Evolutionary conservation across 2,113 vertebrate genomes (phyloP).

Genomic region (human (Homo sapiens)): DNA sequence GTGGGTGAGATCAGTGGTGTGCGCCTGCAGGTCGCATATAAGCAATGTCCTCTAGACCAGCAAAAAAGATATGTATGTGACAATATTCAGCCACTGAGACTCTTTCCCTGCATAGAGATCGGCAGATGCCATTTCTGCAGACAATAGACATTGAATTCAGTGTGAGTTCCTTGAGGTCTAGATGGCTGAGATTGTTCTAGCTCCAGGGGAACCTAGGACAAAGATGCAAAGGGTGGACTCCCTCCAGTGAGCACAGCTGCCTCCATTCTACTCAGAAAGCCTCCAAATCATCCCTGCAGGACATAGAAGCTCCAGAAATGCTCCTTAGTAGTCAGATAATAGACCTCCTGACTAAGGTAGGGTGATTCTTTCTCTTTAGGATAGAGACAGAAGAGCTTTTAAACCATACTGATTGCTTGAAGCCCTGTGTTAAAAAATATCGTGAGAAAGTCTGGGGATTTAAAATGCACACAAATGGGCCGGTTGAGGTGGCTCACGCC

Average conservation of each 20-base stretch:
- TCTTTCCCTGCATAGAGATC: background rate
- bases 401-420: background rate
- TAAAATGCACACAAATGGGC: background rate
- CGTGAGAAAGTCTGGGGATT: background rate
- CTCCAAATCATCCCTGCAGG: background rate
- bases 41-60: background rate
- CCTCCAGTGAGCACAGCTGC: background rate
- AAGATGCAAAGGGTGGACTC: background rate
- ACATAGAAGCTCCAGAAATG: background rate
- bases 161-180: background rate
- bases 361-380: background rate
- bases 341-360: background rate
- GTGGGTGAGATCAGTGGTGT: too few species aligned
- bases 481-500: too few species aligned
- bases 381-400: background rate
- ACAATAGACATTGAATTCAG: background rate
- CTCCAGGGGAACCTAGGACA: background rate
- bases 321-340: too few species aligned
- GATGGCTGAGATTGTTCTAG: background rate
- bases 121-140: background rate
- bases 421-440: background rate
- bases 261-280: background rate
- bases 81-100: background rate
- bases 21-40: accelerated
- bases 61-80: background rate